Conservation (phyloP, 1,140 invertebrate genomes). For the Nautilus pompilius region DNA sequence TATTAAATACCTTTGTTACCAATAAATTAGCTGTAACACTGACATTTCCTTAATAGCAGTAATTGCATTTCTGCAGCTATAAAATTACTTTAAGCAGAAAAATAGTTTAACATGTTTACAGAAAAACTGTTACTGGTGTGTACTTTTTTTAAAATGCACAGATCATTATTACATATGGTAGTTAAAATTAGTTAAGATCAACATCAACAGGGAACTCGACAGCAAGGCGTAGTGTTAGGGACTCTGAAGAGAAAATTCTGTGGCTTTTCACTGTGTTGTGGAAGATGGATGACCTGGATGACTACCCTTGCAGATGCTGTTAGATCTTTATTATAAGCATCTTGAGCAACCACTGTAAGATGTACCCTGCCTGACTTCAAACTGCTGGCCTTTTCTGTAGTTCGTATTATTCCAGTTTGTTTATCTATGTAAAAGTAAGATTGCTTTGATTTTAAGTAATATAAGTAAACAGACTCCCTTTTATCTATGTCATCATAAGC, state of each 20-base stretch:
- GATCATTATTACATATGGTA: background rate
- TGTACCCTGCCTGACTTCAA: slow-evolving; percentile 4
- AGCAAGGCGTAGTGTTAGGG: no score
- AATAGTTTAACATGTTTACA: background rate
- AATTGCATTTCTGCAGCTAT: background rate
- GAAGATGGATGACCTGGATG: slow-evolving; percentile 1
- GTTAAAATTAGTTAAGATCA: background rate
- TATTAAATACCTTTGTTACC: no score
- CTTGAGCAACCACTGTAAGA: slow-evolving; percentile 7
- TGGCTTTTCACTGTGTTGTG: background rate
- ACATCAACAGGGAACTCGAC: background rate
- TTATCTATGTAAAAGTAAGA: slow-evolving; percentile 9
- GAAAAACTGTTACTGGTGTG: background rate
- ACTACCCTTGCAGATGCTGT: slow-evolving; percentile 7
- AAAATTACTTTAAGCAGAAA: background rate
- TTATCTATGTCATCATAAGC: slow-evolving; percentile 13
- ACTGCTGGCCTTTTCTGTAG: background rate
- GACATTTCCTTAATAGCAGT: background rate
- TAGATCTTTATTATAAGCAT: slow-evolving; percentile 6
- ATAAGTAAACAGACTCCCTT: slow-evolving; percentile 9
- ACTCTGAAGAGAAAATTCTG: no score
- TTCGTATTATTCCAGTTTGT: slow-evolving; percentile 8
- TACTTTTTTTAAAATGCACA: background rate
- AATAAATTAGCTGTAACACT: background rate
- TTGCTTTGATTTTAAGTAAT: background rate